phyloP scores from a whole-genome alignment of 1,140 invertebrate species.

The Zaprionus taronus region DNA sequence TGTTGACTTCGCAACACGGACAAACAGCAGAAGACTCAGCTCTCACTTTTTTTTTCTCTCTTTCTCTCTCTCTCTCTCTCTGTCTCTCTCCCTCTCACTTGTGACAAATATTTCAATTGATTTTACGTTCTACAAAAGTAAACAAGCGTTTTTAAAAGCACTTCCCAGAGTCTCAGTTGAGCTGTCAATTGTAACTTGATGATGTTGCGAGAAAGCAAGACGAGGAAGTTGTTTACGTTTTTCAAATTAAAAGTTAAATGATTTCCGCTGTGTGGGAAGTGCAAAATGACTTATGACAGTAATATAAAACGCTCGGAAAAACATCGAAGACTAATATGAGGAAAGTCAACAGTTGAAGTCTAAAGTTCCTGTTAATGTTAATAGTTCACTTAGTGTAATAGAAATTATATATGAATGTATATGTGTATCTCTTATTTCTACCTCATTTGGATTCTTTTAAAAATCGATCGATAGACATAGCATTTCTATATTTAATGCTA shows the following conservation, averaged over 20 bases:
- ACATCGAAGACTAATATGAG: too few relatives aligned
- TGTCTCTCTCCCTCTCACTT: not conserved
- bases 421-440: too few relatives aligned
- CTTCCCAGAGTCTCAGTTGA: not conserved
- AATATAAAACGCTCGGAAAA: not conserved
- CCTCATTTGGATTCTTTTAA: too few relatives aligned
- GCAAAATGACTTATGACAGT: not conserved
- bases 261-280: not conserved
- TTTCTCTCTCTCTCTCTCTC: not conserved
- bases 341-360: too few relatives aligned
- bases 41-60: too few relatives aligned
- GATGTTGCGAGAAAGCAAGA: not conserved
- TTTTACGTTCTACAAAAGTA: constrained; percentile 1
- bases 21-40: not conserved
- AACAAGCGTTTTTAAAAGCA: constrained; percentile 3
- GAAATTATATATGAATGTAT: too few relatives aligned
- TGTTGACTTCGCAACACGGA: constrained; percentile 18
- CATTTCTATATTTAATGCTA: too few relatives aligned
- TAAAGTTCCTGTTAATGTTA: too few relatives aligned
- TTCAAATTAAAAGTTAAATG: constrained; percentile 5
- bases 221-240: constrained; percentile 3
- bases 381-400: too few relatives aligned
- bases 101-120: constrained; percentile 4
- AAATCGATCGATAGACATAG: too few relatives aligned
- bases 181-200: constrained; percentile 5